These are phyloP conservation scores for Pollenia labialis DNA, from an alignment of 2,888 invertebrate genomes.

Conservation along the genomic window DNA sequence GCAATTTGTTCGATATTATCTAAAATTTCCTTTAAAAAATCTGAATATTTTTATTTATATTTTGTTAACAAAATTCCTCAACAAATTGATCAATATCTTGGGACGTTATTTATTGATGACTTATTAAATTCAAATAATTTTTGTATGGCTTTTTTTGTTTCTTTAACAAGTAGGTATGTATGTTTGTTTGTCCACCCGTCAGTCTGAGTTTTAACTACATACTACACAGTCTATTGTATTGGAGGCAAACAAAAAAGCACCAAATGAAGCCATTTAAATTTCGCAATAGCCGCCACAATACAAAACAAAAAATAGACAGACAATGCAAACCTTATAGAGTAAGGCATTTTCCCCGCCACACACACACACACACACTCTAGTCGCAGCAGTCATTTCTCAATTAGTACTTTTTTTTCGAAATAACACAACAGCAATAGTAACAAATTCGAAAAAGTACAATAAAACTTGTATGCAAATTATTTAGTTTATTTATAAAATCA, in stretches of 20 bases:
- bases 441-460: slow-evolving; percentile 27
- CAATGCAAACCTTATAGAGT: slow-evolving; percentile 53
- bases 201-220: background rate
- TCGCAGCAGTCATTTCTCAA: slow-evolving; percentile 51
- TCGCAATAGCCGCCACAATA: slow-evolving; percentile 51
- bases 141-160: slow-evolving; percentile 32
- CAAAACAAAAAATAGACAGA: slow-evolving; percentile 26
- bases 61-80: slow-evolving; percentile 11
- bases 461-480: slow-evolving; percentile 61
- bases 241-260: background rate
- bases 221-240: slow-evolving; percentile 9
- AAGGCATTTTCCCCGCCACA: slow-evolving; percentile 38
- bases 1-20: slow-evolving; percentile 13
- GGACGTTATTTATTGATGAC: slow-evolving; percentile 53
- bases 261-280: slow-evolving; percentile 69
- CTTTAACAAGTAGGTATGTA: background rate
- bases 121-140: slow-evolving; percentile 50
- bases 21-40: slow-evolving; percentile 13
- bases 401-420: slow-evolving; percentile 51
- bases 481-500: slow-evolving; percentile 39
- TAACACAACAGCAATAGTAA: slow-evolving; percentile 30
- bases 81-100: slow-evolving; percentile 49
- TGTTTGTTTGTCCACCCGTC: background rate
- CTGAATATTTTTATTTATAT: background rate
- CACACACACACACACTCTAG: background rate